phyloP scores from a whole-genome alignment of 2,888 invertebrate genomes.

The Conus canariensis region DNA sequence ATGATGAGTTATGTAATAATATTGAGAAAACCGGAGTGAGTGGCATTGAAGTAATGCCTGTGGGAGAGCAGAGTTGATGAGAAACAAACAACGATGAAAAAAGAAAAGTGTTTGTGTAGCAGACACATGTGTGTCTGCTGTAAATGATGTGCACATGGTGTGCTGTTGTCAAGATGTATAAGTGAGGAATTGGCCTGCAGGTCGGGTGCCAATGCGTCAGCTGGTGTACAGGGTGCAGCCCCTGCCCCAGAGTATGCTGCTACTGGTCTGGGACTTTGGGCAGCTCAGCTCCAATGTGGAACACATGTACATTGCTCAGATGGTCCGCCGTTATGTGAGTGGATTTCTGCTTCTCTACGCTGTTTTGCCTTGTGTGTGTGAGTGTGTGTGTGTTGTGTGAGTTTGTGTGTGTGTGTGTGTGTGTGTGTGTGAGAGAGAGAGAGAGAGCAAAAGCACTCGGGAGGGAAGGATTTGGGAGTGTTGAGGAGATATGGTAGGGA shows the following conservation, averaged over 20 bases:
- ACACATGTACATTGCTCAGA: constrained; percentile 72
- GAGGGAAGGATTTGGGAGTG: too few species aligned
- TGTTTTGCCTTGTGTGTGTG: too few species aligned
- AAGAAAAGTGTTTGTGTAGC: too few species aligned
- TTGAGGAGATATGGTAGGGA: too few species aligned
- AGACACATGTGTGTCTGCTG: too few species aligned
- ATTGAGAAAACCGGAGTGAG: background rate
- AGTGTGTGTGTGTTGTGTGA: too few species aligned
- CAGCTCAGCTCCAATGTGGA: constrained; percentile 60
- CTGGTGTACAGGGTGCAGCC: constrained; percentile 76
- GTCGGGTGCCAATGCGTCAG: constrained; percentile 73
- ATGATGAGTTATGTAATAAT: background rate
- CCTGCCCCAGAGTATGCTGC: constrained; percentile 73
- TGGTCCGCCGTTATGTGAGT: constrained; percentile 68
- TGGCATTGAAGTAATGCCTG: background rate
- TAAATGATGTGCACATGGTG: too few species aligned
- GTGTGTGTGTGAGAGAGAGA: too few species aligned
- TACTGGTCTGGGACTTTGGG: constrained; percentile 54
- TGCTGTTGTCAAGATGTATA: too few species aligned
- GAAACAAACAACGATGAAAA: too few species aligned
- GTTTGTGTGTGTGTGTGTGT: too few species aligned
- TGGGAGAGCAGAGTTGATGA: background rate
- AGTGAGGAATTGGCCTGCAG: constrained; percentile 43
- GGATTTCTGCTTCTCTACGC: background rate
- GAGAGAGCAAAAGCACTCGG: too few species aligned